Base-by-base conservation (phyloP, 2,888 invertebrate species). In the Eupithecia subumbrata region DNA sequence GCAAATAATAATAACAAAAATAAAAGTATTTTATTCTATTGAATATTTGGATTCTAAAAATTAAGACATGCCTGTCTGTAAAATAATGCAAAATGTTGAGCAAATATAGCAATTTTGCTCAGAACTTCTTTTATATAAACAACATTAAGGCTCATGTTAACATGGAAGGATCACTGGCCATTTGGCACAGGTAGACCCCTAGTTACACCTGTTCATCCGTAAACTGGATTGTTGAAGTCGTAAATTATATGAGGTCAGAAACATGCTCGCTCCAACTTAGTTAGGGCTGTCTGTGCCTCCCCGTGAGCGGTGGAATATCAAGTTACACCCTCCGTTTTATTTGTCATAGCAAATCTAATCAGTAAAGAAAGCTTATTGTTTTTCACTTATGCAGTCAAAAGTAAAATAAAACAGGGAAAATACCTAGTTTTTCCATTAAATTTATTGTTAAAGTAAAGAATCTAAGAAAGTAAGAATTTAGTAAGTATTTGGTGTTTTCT, bases 211-310 rank as follows among this genome's bases (percentile, higher is more conserved):
- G 85, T 85, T 85, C 84, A 83, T 84, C 86, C 88, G 86, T 88
- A 84, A 91, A 91, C 90, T 89, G 86, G 85, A 90, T 90, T 89
- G 89, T 90, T 89, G 83, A 86, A 90, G 87, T 90, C 90, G 88
- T 91, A 91, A 91, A 92, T 92, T 91, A 92, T 90, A 90, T 89
- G 87, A 90, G 89, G 89, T 90, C 89, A 87, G 89, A 85, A 89
- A 88, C 89, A 91, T 87, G 83, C 86, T 87, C 84, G 84, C 84
- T 82, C 84, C 67, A 86, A 89, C 89, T 89, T 83, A 87, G 87
- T 89, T 87, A 84, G 80, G 86, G 85, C 88, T 89, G 90, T 86
- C 89, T 87, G 86, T 88, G 89, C 89, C 88, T 88, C 83, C 81
- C 83, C 84, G 85, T 87, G 85, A 84, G 85, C 83, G 84, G 87